Base-by-base conservation (phyloP, 2,888 invertebrate genomes). In the Philhelius pedissequus region DNA sequence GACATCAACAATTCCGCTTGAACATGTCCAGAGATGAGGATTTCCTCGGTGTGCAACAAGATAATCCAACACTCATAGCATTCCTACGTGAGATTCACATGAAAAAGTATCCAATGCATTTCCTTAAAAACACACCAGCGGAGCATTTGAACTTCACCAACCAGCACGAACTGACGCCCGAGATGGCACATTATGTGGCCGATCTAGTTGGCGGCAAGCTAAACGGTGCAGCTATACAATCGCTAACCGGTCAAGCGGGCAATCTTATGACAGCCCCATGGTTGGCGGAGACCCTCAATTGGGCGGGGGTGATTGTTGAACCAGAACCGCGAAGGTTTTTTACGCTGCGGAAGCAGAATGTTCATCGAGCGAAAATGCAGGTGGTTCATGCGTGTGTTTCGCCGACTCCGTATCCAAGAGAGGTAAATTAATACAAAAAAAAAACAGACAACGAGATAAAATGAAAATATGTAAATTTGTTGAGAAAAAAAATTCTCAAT, bases 1-100 rank as follows among this genome's bases (percentile, higher is more conserved):
- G 94, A 81, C 95, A 95, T 82, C 95, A 95, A 89, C 96, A 96
- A 90, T 96, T 96, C 91, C 94, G 95, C 40, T 92, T 95, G 86
- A 96, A 96, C 92, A 95, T 96, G 95, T 95, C 95, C 60, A 94
- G 94, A 86, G 96, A 96, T 90, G 94, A 95, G 90, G 96, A 96
- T 89, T 92, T 96, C 87, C 93, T 94, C 35, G 93, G 94, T 88
- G 95, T 96, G 82, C 93, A 94, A 13, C 96, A 96, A 92, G 96
- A 95, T 89, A 95, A 96, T 88, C 94, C 95, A 1, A 93, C 94
- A 87, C 93, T 96, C 82, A 94, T 96, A 86, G 94, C 94, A 73
- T 96, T 95, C 91, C 95, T 96, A 87, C 92, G 95, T 27, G 94
- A 95, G 90, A 93, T 95, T 87, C 95, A 95, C 89, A 92, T 96